Base-by-base conservation (phyloP, 2,113 vertebrate species). In the Anguilla rostrata region DNA sequence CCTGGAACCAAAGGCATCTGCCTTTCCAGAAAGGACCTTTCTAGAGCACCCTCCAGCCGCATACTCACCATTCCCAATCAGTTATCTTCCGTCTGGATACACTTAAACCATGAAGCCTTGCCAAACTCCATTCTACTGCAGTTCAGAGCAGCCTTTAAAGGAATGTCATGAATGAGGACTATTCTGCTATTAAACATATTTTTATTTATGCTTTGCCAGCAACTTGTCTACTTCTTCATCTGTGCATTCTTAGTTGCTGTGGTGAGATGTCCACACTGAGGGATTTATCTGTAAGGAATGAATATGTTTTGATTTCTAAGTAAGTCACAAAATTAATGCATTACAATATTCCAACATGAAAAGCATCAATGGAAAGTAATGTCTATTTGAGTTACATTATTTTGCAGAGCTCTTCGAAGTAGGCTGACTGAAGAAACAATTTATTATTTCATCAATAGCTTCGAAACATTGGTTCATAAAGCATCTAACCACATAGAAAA, bases 151-250 rank as follows among this genome's bases (percentile, higher is more conserved):
- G 49, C 29, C 4, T 49, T 39, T 39, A 82, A 75, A 78, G 18
- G 53, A 81, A 84, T 78, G 80, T 49, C 66, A 85, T 49, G 39
- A 82, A 82, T 18, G 34, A 60, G 15, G 29, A 81, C 53, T 26
- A 43, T 83, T 66, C 34, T 84, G 8, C 16, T 7, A 39, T 57
- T 3, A 60, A 80, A 53, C 53, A 81, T 60, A 79, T 20, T 34
- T 46, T 63, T 81, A 81, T 84, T 56, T 16, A 81, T 46, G 39
- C 56, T 34, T 84, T 79, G 56, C 71, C 39, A 46, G 43, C 43
- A 46, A 40, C 84, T 78, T 57, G 18, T 66, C 14, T 85, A 26
- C 16, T 6, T 40, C 66, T 84, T 75, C 39, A 46, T 46, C 63
- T 40, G 14, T 34, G 11, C 63, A 34, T 63, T 71, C 43, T 41